Base-by-base conservation (phyloP, 2,797 vertebrate genomes). In the Limnodromus scolopaceus region DNA sequence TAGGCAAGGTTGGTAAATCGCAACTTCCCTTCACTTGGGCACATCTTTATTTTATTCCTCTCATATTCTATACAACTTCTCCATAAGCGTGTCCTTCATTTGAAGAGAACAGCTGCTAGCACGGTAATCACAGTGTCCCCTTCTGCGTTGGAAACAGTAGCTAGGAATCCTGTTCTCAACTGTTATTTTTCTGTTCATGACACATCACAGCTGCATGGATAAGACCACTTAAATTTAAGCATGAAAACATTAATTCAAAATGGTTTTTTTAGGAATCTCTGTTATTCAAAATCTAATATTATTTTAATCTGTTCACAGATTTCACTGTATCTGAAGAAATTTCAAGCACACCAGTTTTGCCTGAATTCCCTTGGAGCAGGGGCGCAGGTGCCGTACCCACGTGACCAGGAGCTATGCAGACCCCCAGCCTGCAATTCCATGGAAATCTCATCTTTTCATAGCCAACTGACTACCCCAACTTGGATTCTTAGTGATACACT, bases 81-180 rank as follows among this genome's bases (percentile, higher is more conserved):
- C 41, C 1, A 0, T 66, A 64, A 64, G 64, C 63, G 12, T 71
- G 64, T 49, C 71, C 82, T 92, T 94, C 84, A 64, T 64, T 60
- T 84, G 83, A 90, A 83, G 28, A 63, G 53, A 94, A 92, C 71
- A 95, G 88, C 94, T 94, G 83, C 71, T 80, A 77, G 54, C 77
- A 74, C 2, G 3, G 66, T 68, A 96, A 93, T 57, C 82, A 64
- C 51, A 78, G 36, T 69, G 54, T 76, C 57, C 70, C 54, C 54
- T 94, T 82, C 86, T 85, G 41, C 77, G 57, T 12, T 15, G 7
- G 57, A 74, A 92, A 82, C 53, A 51, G 83, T 25, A 79, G 12
- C 43, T 71, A 63, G 77, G 48, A 87, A 79, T 80, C 41, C 61
- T 71, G 17, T 57, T 84, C 48, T 74, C 80, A 61, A 3, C 57